Base-by-base conservation (phyloP, 35 echinoderm and acorn worm genomes). In the Chiridota heheva region DNA sequence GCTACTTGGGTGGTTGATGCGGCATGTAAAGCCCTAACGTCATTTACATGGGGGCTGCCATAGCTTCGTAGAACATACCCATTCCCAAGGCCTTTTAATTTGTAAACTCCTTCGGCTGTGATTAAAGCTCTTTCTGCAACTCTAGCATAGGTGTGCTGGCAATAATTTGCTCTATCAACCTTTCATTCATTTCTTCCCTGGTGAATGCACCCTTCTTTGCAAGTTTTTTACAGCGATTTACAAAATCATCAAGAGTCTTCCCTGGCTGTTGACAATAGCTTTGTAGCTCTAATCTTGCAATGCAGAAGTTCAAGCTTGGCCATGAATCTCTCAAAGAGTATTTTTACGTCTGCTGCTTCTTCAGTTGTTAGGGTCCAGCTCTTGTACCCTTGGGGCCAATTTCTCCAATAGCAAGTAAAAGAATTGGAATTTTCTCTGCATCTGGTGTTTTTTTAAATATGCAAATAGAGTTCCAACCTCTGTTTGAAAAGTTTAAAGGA, bases 121-220 rank as follows among this genome's bases (percentile, higher is more conserved):
- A 7, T 1, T 71, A 25, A 18, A 84, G 67, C 33, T 84, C 43
- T 36, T 84, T 84, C 22, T 72, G 81, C n/a, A 70, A 72, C 2
- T 84, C 81, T 7, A 67, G 28, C 6, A 84, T 84, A 18, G 81
- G 81, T 17, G 67, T 84, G 36, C 81, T 84, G 7, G 81, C 81
- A 41, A 84, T 84, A 1, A 84, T 58, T 40, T 84, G 81, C 25
- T 84, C 65, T 1, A 71, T 25, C 18, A 84, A 26, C 7, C 81
- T 44, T 29, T 81, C 78, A 44, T 81, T 41, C 36, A 81, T 3
- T 28, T 67, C 78, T 17, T 42, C 40, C 7, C 18, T 1, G 5
- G 56, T 3, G 40, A 81, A 81, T 44, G 40, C 78, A 49, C 78
- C 63, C 37, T 81, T 63, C 3, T 44, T 60, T 0, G 78, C 78